Conservation (phyloP, 2,888 invertebrate species). For the Mythimna vitellina region DNA sequence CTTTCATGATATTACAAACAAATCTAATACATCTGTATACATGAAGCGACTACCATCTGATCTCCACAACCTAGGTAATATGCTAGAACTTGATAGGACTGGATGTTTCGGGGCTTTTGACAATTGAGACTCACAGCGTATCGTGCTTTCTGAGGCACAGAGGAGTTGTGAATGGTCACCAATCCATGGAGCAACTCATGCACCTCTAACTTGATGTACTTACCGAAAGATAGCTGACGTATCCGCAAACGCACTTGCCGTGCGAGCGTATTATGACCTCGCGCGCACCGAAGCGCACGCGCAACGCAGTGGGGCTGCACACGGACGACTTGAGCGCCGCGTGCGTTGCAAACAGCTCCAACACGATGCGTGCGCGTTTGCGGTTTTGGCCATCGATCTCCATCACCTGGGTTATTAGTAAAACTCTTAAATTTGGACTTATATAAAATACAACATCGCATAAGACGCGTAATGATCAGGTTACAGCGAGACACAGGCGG, state of each 20-base stretch:
- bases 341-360: slow-evolving; percentile 75
- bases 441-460: no score
- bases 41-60: not conserved
- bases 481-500: not conserved
- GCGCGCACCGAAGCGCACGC: slow-evolving; percentile 74
- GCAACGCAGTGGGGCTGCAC: slow-evolving; percentile 73
- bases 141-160: not conserved
- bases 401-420: slow-evolving; percentile 72
- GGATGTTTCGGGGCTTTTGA: no score
- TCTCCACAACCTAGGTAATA: no score
- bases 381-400: slow-evolving; percentile 74
- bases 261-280: slow-evolving; percentile 68
- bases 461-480: not conserved
- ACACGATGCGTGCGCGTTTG: slow-evolving; percentile 75
- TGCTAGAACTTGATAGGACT: no score
- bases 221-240: slow-evolving; percentile 69
- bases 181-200: not conserved
- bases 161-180: not conserved
- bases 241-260: slow-evolving; percentile 81
- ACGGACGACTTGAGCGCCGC: slow-evolving; percentile 72
- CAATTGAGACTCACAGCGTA: not conserved
- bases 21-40: no score
- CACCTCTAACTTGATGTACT: not conserved
- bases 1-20: no score
- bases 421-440: not conserved